Percentiles rank a stretch among this genome's conserved stretches.
These are phyloP conservation scores for Asobara japonica DNA, from an alignment of 1,140 invertebrate species.

Conservation along the genomic window DNA sequence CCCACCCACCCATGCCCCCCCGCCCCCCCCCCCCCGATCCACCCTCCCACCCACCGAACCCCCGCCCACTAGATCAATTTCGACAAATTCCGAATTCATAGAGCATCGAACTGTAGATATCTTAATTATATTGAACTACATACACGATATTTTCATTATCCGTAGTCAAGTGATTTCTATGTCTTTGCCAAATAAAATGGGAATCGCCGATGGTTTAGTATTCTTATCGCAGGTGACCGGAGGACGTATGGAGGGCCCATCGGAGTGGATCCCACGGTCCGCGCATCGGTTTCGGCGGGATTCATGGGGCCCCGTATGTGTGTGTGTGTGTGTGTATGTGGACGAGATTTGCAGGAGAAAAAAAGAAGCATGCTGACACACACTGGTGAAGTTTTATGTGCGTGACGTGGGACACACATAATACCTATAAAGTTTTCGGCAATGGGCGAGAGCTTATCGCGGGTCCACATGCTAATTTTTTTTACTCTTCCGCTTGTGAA, in stretches of 20 bases:
- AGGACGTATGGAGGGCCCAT: conserved; percentile 9
- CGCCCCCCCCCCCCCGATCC: no score
- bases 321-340: neutral
- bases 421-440: conserved; percentile 10
- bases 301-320: neutral
- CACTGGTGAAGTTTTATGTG: neutral
- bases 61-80: no score
- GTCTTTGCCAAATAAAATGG: neutral
- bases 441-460: neutral
- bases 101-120: no score
- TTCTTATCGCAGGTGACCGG: conserved; percentile 11
- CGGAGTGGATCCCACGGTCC: neutral
- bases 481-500: neutral
- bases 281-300: neutral
- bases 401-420: conserved; percentile 2
- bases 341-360: conserved; percentile 1
- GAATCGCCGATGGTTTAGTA: conserved; percentile 6
- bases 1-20: no score
- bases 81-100: no score
- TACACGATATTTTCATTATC: no score
- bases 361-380: neutral
- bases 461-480: conserved; percentile 5
- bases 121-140: no score
- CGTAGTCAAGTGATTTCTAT: no score
- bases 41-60: no score